These are phyloP conservation scores for Sinosuthora webbiana DNA, from an alignment of 2,113 vertebrate species.

Conservation along the genomic window DNA sequence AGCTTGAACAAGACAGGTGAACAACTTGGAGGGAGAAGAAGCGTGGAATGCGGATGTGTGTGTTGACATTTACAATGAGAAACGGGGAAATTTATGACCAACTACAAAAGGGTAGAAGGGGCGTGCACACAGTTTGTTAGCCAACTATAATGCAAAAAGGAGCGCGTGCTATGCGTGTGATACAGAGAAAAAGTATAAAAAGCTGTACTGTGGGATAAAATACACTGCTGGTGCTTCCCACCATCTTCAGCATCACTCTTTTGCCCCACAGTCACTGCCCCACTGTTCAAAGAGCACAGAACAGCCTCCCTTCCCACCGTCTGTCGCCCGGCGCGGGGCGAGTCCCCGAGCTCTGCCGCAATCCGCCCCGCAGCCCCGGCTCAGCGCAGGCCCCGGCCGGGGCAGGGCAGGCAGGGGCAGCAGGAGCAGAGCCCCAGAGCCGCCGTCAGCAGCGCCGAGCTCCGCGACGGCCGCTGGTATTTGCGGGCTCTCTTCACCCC, in stretches of 20 bases:
- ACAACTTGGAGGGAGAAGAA: not conserved
- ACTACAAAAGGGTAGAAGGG: too few species aligned
- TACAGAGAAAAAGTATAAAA: not conserved
- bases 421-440: slow-evolving; percentile 61
- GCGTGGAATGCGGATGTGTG: not conserved
- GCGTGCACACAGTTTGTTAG: too few species aligned
- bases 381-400: not conserved
- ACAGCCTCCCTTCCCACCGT: not conserved
- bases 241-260: not conserved
- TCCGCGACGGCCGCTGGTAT: slow-evolving; percentile 46
- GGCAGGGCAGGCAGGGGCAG: slow-evolving; percentile 55
- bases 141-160: not conserved
- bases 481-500: slow-evolving; percentile 66
- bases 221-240: not conserved
- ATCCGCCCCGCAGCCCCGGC: fast-evolving
- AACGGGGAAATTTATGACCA: not conserved
- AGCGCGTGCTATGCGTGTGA: fast-evolving
- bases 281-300: fast-evolving
- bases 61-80: not conserved
- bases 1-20: too few species aligned
- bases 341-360: fast-evolving
- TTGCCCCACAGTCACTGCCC: not conserved
- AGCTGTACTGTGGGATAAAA: not conserved
- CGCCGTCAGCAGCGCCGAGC: not conserved
- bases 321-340: fast-evolving